phyloP scores from a whole-genome alignment of 2,797 vertebrate genomes.

The Protosalanx chinensis region DNA sequence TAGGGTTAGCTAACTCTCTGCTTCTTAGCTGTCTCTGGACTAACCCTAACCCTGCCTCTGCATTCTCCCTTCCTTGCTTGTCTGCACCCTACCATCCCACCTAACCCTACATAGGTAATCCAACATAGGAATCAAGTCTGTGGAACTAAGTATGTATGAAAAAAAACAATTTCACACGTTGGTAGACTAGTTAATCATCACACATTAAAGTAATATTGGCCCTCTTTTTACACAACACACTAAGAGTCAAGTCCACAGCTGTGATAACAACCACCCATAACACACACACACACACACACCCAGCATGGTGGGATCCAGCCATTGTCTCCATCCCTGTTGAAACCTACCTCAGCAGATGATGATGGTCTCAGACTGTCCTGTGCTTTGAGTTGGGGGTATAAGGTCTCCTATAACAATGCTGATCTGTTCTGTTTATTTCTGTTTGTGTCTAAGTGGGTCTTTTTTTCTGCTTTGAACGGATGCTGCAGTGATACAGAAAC shows the following conservation, averaged over 20 bases:
- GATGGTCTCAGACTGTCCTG: not conserved
- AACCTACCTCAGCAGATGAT: not conserved
- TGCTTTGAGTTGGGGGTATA: no score
- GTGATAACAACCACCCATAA: not conserved
- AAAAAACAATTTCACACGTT: not conserved
- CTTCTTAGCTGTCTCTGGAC: no score
- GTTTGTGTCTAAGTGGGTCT: not conserved
- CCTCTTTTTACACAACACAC: not conserved
- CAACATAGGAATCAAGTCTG: no score
- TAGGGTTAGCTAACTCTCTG: not conserved
- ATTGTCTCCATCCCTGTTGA: not conserved
- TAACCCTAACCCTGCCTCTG: no score
- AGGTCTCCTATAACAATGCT: no score
- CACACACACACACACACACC: not conserved
- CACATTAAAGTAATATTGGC: no score
- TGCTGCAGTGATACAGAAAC: conserved; percentile 66
- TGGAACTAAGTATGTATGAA: no score
- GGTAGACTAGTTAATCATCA: not conserved
- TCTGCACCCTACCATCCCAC: no score
- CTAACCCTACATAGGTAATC: no score
- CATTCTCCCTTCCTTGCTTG: no score
- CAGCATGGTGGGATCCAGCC: not conserved
- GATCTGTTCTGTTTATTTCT: no score
- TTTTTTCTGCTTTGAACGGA: conserved; percentile 33
- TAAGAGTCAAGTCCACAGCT: not conserved